Evolutionary conservation across 2,888 invertebrate species (phyloP).

Genomic region (Eupithecia tripunctaria): DNA sequence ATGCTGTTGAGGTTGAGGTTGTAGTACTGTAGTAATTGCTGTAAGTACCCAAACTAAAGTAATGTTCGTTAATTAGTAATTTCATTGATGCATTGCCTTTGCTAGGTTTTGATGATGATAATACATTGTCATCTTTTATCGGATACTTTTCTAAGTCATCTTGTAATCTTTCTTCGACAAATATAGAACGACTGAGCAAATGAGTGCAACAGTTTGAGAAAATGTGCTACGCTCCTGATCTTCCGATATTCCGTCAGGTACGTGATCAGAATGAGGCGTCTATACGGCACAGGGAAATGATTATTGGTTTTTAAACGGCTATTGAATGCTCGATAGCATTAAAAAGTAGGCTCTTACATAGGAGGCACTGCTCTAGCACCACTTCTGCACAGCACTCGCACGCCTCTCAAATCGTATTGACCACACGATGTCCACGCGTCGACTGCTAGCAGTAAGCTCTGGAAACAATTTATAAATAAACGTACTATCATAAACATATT

Average conservation of each 20-base stretch:
- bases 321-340: no score
- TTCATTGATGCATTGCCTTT: background rate
- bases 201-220: slow-evolving; percentile 31
- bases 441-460: no score
- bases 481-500: no score
- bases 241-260: slow-evolving; percentile 20
- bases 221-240: slow-evolving; percentile 23
- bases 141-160: background rate
- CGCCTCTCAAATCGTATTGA: background rate
- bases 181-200: background rate
- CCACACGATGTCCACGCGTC: no score
- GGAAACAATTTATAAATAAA: no score
- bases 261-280: slow-evolving; percentile 22
- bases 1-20: no score
- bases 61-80: no score
- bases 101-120: background rate
- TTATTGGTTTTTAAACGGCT: background rate
- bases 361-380: background rate
- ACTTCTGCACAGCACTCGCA: background rate
- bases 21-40: no score
- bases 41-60: no score
- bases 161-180: background rate
- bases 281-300: background rate
- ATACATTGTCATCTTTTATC: background rate
- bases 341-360: background rate